Conservation (phyloP, 2,797 vertebrate genomes). For the Meda fulgida region DNA sequence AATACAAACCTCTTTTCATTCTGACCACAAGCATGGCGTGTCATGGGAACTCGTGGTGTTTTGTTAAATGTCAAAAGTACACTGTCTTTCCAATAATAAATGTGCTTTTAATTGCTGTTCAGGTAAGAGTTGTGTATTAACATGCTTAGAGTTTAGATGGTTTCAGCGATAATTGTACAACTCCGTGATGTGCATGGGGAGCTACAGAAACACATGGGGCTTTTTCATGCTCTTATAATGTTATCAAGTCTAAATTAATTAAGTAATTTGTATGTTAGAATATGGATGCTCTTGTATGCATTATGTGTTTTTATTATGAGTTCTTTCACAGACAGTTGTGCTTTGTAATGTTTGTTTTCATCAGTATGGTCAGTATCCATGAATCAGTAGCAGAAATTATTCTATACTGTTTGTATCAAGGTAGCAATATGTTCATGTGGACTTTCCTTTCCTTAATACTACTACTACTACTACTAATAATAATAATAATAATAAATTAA, state of each 20-base stretch:
- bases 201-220: not conserved
- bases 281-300: not conserved
- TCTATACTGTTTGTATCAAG: not conserved
- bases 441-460: not conserved
- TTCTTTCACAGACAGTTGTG: not conserved
- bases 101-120: conserved; percentile 1
- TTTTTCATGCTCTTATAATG: not conserved
- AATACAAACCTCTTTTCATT: not conserved
- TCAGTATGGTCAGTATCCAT: not conserved
- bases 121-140: not conserved
- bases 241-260: not conserved
- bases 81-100: not conserved
- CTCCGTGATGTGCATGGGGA: not conserved
- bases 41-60: not conserved
- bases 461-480: too few species aligned
- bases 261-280: not conserved
- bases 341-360: not conserved
- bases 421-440: not conserved
- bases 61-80: not conserved
- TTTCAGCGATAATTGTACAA: not conserved
- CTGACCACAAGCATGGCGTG: not conserved
- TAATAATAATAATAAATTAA: not conserved
- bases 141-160: not conserved
- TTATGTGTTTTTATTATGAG: not conserved
- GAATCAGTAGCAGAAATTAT: not conserved